phyloP scores from a whole-genome alignment of 2,888 invertebrate genomes.

The Xylophagus ater region DNA sequence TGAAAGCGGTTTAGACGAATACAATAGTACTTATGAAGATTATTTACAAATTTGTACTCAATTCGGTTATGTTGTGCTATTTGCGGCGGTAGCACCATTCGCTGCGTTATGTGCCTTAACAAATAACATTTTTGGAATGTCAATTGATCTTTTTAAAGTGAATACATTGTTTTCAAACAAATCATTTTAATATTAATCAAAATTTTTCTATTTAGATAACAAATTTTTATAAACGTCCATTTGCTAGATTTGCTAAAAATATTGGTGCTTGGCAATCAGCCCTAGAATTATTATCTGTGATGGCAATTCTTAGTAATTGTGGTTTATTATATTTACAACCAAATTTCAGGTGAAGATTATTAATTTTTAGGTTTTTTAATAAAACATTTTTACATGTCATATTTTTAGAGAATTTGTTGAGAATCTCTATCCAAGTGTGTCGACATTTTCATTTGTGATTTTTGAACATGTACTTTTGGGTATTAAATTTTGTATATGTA shows the following conservation, averaged over 20 bases:
- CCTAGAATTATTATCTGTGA: slow-evolving; percentile 43
- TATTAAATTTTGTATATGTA: slow-evolving; percentile 52
- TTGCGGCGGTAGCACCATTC: slow-evolving; percentile 64
- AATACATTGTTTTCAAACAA: neutral
- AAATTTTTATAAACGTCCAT: slow-evolving; percentile 55
- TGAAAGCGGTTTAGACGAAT: slow-evolving; percentile 55
- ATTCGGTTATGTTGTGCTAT: slow-evolving; percentile 67
- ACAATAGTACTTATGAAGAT: slow-evolving; percentile 65
- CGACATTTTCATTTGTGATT: slow-evolving; percentile 46
- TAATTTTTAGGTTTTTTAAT: neutral
- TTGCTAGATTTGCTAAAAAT: slow-evolving; percentile 52
- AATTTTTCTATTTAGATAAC: slow-evolving; percentile 40
- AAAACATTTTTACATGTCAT: slow-evolving; percentile 5
- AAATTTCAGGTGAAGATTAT: slow-evolving; percentile 40
- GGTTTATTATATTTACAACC: slow-evolving; percentile 59
- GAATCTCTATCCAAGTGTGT: slow-evolving; percentile 29
- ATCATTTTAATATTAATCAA: neutral
- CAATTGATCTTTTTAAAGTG: slow-evolving; percentile 61
- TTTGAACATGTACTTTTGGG: slow-evolving; percentile 58
- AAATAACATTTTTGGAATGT: slow-evolving; percentile 63
- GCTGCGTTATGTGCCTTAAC: slow-evolving; percentile 62
- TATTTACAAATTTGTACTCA: slow-evolving; percentile 69
- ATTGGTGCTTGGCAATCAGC: slow-evolving; percentile 68
- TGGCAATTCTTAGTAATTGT: slow-evolving; percentile 64
- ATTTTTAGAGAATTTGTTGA: slow-evolving; percentile 29